phyloP scores from a whole-genome alignment of 2,113 vertebrate species.

The Nanorana parkeri region DNA sequence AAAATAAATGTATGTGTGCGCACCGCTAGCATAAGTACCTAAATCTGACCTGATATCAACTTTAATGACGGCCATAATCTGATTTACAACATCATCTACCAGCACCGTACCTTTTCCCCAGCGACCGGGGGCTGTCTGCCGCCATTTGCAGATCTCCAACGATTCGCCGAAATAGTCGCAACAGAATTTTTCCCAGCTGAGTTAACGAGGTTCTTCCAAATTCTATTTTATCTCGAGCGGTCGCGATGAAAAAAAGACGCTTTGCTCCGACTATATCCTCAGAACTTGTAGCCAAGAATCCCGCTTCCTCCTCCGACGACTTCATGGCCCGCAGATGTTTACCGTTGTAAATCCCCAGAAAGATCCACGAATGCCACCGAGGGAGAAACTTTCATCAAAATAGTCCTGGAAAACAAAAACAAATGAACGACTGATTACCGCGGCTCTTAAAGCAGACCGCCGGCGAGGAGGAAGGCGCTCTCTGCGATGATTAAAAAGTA shows the following conservation, averaged over 20 bases:
- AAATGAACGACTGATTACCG: neutral
- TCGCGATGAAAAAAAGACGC: neutral
- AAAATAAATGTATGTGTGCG: too few species aligned
- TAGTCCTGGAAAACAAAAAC: conserved; percentile 20
- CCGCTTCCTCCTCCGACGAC: neutral
- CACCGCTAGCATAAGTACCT: too few species aligned
- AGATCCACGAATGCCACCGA: conserved; percentile 22
- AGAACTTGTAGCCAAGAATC: conserved; percentile 36
- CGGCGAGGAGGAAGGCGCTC: neutral
- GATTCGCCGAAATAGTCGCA: neutral
- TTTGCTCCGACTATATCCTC: conserved; percentile 19
- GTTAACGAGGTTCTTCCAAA: neutral
- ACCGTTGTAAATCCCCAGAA: conserved; percentile 35
- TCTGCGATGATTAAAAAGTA: too few species aligned
- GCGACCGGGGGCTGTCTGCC: neutral
- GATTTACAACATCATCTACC: neutral
- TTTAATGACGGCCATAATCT: too few species aligned
- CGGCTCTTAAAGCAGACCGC: too few species aligned
- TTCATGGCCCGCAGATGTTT: neutral
- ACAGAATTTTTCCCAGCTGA: neutral
- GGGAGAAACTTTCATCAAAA: neutral
- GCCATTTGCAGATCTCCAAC: neutral
- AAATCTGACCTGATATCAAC: too few species aligned
- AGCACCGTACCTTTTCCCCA: neutral
- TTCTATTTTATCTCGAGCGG: neutral